Evolutionary conservation across 2,888 invertebrate species (phyloP).

Genomic region (Dryobota labecula): DNA sequence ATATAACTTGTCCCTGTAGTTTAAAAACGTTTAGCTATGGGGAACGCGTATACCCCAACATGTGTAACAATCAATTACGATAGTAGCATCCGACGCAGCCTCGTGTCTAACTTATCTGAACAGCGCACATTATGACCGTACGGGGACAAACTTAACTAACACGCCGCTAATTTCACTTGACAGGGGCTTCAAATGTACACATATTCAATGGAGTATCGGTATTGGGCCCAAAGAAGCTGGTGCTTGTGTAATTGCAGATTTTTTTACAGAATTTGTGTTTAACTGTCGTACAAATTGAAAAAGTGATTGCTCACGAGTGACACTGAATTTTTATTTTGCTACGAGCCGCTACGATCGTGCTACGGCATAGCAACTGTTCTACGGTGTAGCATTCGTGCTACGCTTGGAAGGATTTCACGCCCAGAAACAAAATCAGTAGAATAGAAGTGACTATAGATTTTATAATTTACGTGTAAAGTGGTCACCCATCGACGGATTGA

Average conservation of each 20-base stretch:
- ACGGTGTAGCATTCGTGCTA: constrained; percentile 3
- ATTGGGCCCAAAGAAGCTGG: neutral
- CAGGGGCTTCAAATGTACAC: neutral
- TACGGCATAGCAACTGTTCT: neutral
- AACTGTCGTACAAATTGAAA: no score
- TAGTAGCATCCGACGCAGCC: neutral
- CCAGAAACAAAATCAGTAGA: no score
- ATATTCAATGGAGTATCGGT: neutral
- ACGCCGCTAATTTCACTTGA: constrained; percentile 4
- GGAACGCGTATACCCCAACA: neutral
- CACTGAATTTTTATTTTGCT: no score
- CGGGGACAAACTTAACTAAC: constrained; percentile 4
- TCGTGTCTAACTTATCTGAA: constrained; percentile 27
- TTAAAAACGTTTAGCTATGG: neutral
- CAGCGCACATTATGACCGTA: constrained; percentile 15
- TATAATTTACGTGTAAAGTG: no score
- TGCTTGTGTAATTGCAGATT: neutral
- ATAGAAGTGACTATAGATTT: neutral
- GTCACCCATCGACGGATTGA: neutral
- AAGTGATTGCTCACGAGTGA: neutral
- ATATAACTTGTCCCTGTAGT: neutral
- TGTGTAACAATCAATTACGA: constrained; percentile 27
- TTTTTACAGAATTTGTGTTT: no score
- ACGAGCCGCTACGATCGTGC: neutral
- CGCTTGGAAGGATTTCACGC: neutral